A percentile compares a stretch with the other conserved stretches of the same genome.
These are phyloP conservation scores for Oasisia sp. DNA, from an alignment of 2,888 invertebrate species.

Conservation along the genomic window DNA sequence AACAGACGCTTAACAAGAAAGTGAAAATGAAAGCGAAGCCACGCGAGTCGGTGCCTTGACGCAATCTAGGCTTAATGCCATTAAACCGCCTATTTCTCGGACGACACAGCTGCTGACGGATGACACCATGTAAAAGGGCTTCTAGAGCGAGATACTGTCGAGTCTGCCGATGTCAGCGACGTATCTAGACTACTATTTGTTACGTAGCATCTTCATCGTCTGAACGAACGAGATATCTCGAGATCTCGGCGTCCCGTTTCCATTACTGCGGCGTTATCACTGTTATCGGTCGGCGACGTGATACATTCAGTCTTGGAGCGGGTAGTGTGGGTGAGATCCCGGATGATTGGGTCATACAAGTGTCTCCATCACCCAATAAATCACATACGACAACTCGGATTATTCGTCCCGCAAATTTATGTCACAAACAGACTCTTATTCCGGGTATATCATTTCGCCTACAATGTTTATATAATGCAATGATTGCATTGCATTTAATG, in stretches of 20 bases:
- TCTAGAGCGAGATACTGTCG: not conserved
- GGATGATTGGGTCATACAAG: not conserved
- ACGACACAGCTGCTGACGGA: not conserved
- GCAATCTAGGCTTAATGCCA: not conserved
- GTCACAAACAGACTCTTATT: not conserved
- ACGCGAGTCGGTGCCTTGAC: not conserved
- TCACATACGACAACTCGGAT: not conserved
- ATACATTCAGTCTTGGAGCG: not conserved
- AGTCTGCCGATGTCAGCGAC: too few relatives aligned
- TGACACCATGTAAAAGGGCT: not conserved
- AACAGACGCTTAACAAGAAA: not conserved
- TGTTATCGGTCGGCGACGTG: not conserved
- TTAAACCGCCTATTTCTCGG: not conserved
- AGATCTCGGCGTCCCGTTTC: constrained; percentile 7
- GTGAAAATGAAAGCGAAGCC: not conserved
- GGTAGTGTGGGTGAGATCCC: not conserved
- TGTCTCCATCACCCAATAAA: not conserved
- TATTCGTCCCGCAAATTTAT: not conserved
- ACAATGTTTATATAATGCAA: too few relatives aligned
- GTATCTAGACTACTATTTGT: too few relatives aligned
- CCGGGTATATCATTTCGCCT: not conserved
- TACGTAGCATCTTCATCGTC: not conserved
- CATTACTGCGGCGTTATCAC: not conserved
- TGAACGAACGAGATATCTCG: not conserved
- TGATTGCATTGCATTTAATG: too few relatives aligned